These are phyloP conservation scores for Pelodytes ibericus DNA, from an alignment of 2,797 vertebrate species.

Conservation along the genomic window DNA sequence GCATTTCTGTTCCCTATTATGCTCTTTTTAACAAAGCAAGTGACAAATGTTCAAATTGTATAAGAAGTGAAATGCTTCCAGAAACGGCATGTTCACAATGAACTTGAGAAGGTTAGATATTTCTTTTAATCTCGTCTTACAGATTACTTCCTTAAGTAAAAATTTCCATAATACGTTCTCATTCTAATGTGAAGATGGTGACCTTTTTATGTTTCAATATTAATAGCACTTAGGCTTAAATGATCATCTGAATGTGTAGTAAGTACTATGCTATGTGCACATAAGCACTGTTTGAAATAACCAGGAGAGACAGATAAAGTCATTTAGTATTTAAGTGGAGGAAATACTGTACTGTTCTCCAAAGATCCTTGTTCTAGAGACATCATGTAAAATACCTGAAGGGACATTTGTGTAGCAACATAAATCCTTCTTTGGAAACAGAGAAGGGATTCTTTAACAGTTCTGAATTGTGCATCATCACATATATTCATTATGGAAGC, in stretches of 20 bases:
- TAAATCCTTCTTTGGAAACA: slow-evolving; percentile 62
- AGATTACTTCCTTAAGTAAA: slow-evolving; percentile 53
- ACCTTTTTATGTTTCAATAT: slow-evolving; percentile 56
- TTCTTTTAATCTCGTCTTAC: slow-evolving; percentile 53
- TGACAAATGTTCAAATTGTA: slow-evolving; percentile 54
- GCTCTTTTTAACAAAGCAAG: slow-evolving; percentile 45
- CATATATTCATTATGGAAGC: slow-evolving; percentile 68
- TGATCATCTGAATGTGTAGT: slow-evolving; percentile 52
- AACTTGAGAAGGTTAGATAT: slow-evolving; percentile 53
- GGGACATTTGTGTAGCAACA: slow-evolving; percentile 55
- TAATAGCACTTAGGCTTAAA: slow-evolving; percentile 56
- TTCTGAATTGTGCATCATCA: slow-evolving; percentile 68
- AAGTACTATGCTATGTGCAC: slow-evolving; percentile 47
- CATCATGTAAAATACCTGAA: slow-evolving; percentile 61
- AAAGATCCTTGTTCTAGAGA: slow-evolving; percentile 54
- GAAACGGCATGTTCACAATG: slow-evolving; percentile 48
- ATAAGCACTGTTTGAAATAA: slow-evolving; percentile 55
- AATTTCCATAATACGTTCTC: slow-evolving; percentile 46
- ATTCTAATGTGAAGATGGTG: slow-evolving; percentile 46
- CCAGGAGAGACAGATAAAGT: slow-evolving; percentile 52
- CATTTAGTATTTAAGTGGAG: slow-evolving; percentile 54
- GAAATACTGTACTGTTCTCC: slow-evolving; percentile 56
- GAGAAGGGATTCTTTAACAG: slow-evolving; percentile 62
- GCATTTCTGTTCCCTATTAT: slow-evolving; percentile 26
- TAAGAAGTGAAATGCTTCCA: slow-evolving; percentile 31